Evolutionary conservation across 2,113 vertebrate genomes (phyloP).

Genomic region (Strix aluco): DNA sequence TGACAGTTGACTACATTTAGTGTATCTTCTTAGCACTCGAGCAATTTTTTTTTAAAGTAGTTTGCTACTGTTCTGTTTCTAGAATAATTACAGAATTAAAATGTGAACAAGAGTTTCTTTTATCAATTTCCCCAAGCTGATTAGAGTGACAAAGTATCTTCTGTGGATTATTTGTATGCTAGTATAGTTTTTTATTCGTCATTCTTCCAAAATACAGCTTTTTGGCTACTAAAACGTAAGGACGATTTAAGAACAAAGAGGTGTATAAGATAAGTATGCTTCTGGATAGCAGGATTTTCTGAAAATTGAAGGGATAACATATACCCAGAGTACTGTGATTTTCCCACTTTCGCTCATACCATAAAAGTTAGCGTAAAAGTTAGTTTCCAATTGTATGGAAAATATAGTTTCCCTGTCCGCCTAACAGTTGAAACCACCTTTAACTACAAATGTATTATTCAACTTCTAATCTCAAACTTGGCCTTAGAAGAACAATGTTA

Average conservation of each 20-base stretch:
- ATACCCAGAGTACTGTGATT: not conserved
- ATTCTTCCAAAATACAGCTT: not conserved
- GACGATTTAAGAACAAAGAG: not conserved
- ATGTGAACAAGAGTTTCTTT: not conserved
- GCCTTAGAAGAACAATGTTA: not conserved
- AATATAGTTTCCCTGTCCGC: not conserved
- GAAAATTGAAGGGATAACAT: not conserved
- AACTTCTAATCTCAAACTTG: not conserved
- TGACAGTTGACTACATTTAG: not conserved
- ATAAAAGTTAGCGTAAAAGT: not conserved
- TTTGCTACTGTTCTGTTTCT: not conserved
- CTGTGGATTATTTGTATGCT: not conserved
- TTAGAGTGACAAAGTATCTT: not conserved
- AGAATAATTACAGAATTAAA: not conserved
- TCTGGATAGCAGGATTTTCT: not conserved
- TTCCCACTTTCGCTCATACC: not conserved
- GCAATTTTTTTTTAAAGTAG: not conserved
- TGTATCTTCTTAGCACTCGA: not conserved
- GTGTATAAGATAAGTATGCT: not conserved
- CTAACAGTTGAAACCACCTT: not conserved
- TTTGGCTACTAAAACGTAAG: not conserved
- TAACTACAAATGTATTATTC: not conserved
- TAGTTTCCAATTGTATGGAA: not conserved
- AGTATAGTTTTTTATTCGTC: not conserved
- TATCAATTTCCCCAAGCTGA: not conserved